Percentiles rank a stretch among this genome's conserved stretches.
Evolutionary conservation across 2,113 vertebrate genomes (phyloP).

Genomic region (Saguinus midas): DNA sequence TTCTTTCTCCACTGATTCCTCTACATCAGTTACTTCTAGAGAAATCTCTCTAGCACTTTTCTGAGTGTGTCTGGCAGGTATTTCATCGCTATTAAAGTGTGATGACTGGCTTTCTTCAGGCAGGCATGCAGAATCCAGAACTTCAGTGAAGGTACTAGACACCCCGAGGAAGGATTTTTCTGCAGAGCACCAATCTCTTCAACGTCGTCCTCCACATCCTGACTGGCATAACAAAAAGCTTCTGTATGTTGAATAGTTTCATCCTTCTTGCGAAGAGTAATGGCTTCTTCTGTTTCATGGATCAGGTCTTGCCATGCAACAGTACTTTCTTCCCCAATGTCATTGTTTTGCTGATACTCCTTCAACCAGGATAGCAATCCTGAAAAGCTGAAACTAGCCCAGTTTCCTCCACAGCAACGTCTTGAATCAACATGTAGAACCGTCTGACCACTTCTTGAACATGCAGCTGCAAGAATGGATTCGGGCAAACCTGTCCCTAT

Average conservation of each 20-base stretch:
- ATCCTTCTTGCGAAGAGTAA: conserved; percentile 47
- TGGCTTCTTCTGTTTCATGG: conserved; percentile 54
- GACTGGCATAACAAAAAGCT: conserved; percentile 88
- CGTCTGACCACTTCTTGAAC: conserved; percentile 70
- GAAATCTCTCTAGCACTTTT: background rate
- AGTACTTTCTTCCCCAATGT: background rate
- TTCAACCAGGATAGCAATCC: conserved; percentile 93
- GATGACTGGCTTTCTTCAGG: background rate
- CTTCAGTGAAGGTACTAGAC: background rate
- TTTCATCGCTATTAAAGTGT: background rate
- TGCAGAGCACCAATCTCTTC: conserved; percentile 77
- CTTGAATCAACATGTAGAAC: conserved; percentile 78
- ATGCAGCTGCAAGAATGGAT: conserved; percentile 75
- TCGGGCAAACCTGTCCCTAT: conserved; percentile 90
- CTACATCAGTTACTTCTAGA: background rate
- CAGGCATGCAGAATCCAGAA: background rate
- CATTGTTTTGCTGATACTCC: conserved; percentile 84
- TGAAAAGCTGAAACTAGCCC: conserved; percentile 97
- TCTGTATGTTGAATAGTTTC: conserved; percentile 80
- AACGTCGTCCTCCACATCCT: conserved; percentile 81
- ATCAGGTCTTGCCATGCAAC: conserved; percentile 42
- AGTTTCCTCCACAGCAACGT: conserved; percentile 94
- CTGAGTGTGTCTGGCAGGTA: background rate
- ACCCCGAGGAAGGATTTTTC: conserved; percentile 52
- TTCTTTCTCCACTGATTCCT: conserved; percentile 62